Base-by-base conservation (phyloP, 2,797 vertebrate species). In the Crypturellus tataupa region DNA sequence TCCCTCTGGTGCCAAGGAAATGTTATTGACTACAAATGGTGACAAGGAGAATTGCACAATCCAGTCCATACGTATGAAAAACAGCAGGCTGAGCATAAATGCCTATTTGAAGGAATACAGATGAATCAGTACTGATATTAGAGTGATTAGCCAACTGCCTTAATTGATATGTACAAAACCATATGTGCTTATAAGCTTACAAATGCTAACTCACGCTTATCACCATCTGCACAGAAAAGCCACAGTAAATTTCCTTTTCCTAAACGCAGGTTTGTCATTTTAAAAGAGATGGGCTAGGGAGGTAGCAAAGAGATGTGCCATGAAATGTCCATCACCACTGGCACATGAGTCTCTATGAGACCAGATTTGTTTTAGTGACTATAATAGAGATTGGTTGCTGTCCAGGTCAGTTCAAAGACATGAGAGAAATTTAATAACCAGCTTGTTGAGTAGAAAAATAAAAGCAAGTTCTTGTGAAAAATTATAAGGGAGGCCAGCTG, bases 161-260 rank as follows among this genome's bases (percentile, higher is more conserved):
- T 97, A 96, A 96, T 94, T 97, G 95, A 78, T 95, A 97, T 93
- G 72, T 90, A 94, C 78, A 96, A 97, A 98, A 96, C 80, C 95
- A 87, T 94, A 95, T 96, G 89, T 94, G 82, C 91, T 89, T 96
- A 93, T 91, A 94, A 91, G 72, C 82, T 97, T 96, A 86, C 91
- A 96, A 97, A 97, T 96, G 95, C 79, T 96, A 96, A 94, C 68
- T 96, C 90, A 94, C 5, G 5, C 85, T 96, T 95, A 82, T 90
- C 82, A 91, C 94, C 91, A 96, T 95, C 96, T 97, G 82, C 70
- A 93, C 90, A 80, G 71, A 92, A 96, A 96, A 94, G 5, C 9
- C 53, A 65, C 84, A 88, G 89, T 85, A 94, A 95, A 96, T 97
- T 95, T 94, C 81, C 80, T 95, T 97, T 97, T 90, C 62, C 89